phyloP scores from a whole-genome alignment of 2,113 vertebrate genomes.

The Pangasianodon hypophthalmus region DNA sequence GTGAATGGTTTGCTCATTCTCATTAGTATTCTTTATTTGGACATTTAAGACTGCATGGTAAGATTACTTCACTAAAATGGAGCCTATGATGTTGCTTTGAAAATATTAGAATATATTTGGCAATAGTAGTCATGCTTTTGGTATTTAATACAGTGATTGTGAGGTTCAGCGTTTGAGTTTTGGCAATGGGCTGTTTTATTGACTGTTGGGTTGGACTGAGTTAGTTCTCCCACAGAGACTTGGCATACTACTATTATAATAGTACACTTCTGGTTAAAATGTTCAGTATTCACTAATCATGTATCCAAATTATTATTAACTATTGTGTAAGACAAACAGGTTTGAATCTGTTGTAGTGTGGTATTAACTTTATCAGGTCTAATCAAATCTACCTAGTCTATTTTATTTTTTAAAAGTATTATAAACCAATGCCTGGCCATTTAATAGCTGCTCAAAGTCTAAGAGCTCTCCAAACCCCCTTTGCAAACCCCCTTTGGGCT shows the following conservation, averaged over 20 bases:
- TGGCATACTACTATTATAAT: neutral
- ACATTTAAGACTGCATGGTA: neutral
- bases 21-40: neutral
- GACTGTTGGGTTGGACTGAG: too few relatives aligned
- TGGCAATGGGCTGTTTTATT: neutral
- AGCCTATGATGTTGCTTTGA: neutral
- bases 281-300: neutral
- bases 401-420: neutral
- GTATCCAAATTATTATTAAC: neutral
- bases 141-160: neutral
- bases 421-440: neutral
- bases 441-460: neutral
- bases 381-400: neutral
- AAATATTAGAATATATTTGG: neutral
- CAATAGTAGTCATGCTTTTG: neutral
- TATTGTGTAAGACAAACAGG: neutral
- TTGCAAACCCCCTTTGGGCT: slow-evolving; percentile 15
- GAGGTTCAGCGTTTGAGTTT: neutral
- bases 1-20: neutral
- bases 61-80: neutral
- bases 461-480: slow-evolving; percentile 8
- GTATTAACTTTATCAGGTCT: neutral
- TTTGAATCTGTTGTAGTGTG: neutral
- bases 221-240: neutral
- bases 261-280: too few relatives aligned